Evolutionary conservation across 1,140 invertebrate species (phyloP).

Genomic region (Drosophila varians): DNA sequence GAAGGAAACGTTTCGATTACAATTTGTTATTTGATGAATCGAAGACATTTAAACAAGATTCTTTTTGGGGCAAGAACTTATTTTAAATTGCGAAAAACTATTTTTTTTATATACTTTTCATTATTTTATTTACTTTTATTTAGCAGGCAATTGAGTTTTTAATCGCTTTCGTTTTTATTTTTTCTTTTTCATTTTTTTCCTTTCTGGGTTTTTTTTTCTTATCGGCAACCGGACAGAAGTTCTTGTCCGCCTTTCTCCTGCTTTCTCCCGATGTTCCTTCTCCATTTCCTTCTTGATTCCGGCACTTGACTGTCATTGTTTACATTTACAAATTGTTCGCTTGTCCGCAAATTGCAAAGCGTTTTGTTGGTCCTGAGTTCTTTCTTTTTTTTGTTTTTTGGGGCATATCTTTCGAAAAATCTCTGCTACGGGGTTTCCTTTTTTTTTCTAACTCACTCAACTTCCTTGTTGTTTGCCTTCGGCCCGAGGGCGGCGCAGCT

Average conservation of each 20-base stretch:
- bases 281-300: slow-evolving; percentile 32
- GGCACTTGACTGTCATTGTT: slow-evolving; percentile 80
- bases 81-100: background rate
- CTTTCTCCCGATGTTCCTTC: slow-evolving; percentile 9
- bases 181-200: slow-evolving; percentile 34
- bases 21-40: slow-evolving; percentile 32
- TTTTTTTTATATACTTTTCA: background rate
- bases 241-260: slow-evolving; percentile 19
- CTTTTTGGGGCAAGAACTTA: background rate
- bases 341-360: slow-evolving; percentile 76
- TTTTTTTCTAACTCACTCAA: slow-evolving; percentile 31
- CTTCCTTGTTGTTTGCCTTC: slow-evolving; percentile 32
- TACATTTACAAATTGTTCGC: slow-evolving; percentile 82
- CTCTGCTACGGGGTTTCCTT: slow-evolving; percentile 20
- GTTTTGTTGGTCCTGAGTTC: slow-evolving; percentile 37
- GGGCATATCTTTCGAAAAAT: slow-evolving; percentile 61
- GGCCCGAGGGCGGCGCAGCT: slow-evolving; percentile 38
- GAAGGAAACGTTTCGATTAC: slow-evolving; percentile 33
- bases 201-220: slow-evolving; percentile 38
- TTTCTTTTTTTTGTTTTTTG: slow-evolving; percentile 2
- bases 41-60: background rate
- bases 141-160: slow-evolving; percentile 67
- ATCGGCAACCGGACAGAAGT: slow-evolving; percentile 61
- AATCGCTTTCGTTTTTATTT: slow-evolving; percentile 73
- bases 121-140: slow-evolving; percentile 28